Evolutionary conservation across 2,888 invertebrate genomes (phyloP), one percentile per base, ranked within the genome.

Genomic region (Agrenia bidenticulata): DNA sequence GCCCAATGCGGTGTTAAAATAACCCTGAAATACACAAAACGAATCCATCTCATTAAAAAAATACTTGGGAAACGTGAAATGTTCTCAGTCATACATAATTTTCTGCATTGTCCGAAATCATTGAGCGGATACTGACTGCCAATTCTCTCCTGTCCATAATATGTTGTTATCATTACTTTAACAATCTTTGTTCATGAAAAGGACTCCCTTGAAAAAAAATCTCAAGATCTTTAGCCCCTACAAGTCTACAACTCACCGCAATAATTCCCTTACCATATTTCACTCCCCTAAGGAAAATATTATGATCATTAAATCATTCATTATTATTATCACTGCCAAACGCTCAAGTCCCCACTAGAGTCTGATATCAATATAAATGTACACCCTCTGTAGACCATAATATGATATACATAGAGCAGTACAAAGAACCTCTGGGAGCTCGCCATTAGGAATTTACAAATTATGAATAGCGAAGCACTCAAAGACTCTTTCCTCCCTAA

Each of bases 391-490:
- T 11, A 15, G 39, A 39, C 39, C 15, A 11, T 11, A 15, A 7
- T 39, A 15, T 39, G 39, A n/a, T n/a, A n/a, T n/a, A n/a, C n/a
- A n/a, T 11, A 32, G 32, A 32, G 32, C 32, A 11, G 45, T 45
- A 45, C 45, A 45, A 45, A 45, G 19, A n/a, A 45, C 9, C 4
- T 15, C 45, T 19, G 19, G 39, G 39, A 39, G 39, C 39, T 39
- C 32, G 57, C 57, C 57, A 57, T 57, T 57, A 57, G 39, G 57
- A 57, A 57, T 57, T 57, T 57, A 57, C 57, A 57, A 57, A 57
- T 57, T 57, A 57, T 57, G 57, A 57, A 57, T 57, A 39, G 27
- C 27, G 19, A 4, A 55, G 32, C 51, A 23, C 24, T 23, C 51
- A 19, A 51, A 23, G 23, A 2, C 24, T 19, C 51, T 51, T 45